A percentile compares a stretch with the other conserved stretches of the same genome.
These are phyloP conservation scores for Hydractinia symbiolongicarpus DNA, from an alignment of 30 jellyfish, hydroid and myxozoan genomes.

Conservation along the genomic window DNA sequence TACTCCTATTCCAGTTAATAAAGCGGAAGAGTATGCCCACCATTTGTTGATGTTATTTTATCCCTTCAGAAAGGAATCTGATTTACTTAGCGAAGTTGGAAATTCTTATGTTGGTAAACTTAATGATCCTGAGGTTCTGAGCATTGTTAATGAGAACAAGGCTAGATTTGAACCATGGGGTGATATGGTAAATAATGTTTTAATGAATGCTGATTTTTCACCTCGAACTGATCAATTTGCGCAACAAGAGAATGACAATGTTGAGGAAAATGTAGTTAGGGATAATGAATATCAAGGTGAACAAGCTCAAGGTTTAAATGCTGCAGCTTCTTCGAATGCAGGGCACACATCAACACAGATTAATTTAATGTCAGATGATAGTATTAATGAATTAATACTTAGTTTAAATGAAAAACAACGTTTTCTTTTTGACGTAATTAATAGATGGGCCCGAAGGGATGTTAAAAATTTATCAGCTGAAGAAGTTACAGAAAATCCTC, in stretches of 20 bases:
- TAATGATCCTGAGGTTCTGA: not conserved
- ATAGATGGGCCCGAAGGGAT: not conserved
- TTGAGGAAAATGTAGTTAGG: not conserved
- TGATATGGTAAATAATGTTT: not conserved
- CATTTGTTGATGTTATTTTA: too few relatives aligned
- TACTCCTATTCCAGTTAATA: too few relatives aligned
- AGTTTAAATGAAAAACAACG: not conserved
- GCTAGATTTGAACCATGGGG: constrained; percentile 15
- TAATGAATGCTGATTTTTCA: not conserved
- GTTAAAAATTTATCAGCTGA: not conserved
- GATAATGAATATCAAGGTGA: not conserved
- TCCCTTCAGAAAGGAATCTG: too few relatives aligned
- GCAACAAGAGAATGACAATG: not conserved
- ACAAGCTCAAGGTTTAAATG: not conserved
- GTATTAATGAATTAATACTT: not conserved
- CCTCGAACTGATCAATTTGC: constrained; percentile 9
- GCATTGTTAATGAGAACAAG: constrained; percentile 2
- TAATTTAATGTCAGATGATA: constrained; percentile 2
- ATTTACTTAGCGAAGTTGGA: too few relatives aligned
- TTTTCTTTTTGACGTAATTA: not conserved
- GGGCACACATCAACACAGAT: not conserved
- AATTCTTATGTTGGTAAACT: not conserved
- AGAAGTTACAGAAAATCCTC: constrained; percentile 3
- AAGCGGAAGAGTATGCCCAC: too few relatives aligned
- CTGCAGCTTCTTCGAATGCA: not conserved